These are phyloP conservation scores for Adelosebastes latens DNA, from an alignment of 2,797 vertebrate genomes.

Conservation along the genomic window DNA sequence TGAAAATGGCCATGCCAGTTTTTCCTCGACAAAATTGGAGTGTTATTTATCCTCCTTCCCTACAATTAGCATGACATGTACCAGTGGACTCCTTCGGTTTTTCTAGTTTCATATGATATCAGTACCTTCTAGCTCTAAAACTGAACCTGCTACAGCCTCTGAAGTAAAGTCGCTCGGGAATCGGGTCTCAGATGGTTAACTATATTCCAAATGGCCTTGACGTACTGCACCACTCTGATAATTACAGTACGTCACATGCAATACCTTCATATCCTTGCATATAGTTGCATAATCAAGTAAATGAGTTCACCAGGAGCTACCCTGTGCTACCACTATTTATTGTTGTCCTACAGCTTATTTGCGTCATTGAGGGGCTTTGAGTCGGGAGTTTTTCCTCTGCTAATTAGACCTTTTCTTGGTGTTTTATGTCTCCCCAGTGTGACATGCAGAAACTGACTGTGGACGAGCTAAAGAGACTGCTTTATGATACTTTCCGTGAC, in stretches of 20 bases:
- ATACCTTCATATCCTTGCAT: not conserved
- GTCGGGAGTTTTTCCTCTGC: conserved; percentile 6
- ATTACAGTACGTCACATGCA: not conserved
- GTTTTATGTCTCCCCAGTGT: conserved; percentile 81
- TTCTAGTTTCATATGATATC: no score
- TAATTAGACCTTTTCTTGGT: conserved; percentile 25
- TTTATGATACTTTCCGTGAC: conserved; percentile 97
- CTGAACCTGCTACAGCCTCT: no score
- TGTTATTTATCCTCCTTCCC: no score
- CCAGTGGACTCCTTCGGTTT: no score
- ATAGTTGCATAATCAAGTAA: conserved; percentile 24
- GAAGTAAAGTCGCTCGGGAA: no score
- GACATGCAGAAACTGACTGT: conserved; percentile 99
- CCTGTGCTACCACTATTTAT: not conserved
- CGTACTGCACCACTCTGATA: not conserved
- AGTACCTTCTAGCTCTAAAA: no score
- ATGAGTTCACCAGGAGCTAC: not conserved
- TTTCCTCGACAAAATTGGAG: no score
- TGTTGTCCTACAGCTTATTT: conserved; percentile 21
- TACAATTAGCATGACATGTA: no score
- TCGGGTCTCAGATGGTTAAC: not conserved
- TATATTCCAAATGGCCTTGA: not conserved
- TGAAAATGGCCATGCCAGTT: no score
- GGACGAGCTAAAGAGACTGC: conserved; percentile 95
- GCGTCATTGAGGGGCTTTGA: conserved; percentile 8